A percentile compares a stretch with the other conserved stretches of the same genome.
Evolutionary conservation across 2,797 vertebrate genomes (phyloP).

Genomic region (Heliangelus exortis): DNA sequence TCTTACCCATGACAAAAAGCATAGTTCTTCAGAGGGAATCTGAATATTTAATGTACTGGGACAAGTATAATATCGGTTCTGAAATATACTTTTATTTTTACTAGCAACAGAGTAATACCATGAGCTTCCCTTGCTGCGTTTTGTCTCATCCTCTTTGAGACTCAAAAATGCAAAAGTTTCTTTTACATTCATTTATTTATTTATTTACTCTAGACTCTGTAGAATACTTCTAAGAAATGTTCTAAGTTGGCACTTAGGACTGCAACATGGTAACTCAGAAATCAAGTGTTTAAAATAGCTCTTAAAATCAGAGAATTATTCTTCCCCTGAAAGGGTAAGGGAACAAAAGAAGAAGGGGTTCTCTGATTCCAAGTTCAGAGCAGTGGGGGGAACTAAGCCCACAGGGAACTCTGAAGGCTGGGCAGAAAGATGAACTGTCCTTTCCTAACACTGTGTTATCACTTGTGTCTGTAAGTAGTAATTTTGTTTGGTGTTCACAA

Average conservation of each 20-base stretch:
- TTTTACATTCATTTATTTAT: neutral
- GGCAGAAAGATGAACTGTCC: neutral
- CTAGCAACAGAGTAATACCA: neutral
- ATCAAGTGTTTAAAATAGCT: neutral
- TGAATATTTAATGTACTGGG: neutral
- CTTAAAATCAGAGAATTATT: neutral
- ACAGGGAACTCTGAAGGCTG: neutral
- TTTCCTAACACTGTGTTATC: neutral
- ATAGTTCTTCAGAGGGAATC: neutral
- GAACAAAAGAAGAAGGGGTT: neutral
- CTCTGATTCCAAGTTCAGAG: neutral
- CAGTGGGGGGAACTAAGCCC: neutral
- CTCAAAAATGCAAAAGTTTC: neutral
- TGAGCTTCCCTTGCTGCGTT: neutral
- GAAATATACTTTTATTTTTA: neutral
- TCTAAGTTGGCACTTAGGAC: neutral
- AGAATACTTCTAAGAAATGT: neutral
- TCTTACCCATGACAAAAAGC: neutral
- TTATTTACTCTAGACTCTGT: neutral
- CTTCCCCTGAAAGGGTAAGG: neutral
- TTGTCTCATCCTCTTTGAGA: neutral
- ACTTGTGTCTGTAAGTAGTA: neutral
- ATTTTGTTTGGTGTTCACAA: neutral
- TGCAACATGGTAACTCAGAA: neutral
- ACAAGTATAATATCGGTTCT: neutral